These are phyloP conservation scores for Takifugu flavidus DNA, from an alignment of 2,113 vertebrate genomes.

Conservation along the genomic window DNA sequence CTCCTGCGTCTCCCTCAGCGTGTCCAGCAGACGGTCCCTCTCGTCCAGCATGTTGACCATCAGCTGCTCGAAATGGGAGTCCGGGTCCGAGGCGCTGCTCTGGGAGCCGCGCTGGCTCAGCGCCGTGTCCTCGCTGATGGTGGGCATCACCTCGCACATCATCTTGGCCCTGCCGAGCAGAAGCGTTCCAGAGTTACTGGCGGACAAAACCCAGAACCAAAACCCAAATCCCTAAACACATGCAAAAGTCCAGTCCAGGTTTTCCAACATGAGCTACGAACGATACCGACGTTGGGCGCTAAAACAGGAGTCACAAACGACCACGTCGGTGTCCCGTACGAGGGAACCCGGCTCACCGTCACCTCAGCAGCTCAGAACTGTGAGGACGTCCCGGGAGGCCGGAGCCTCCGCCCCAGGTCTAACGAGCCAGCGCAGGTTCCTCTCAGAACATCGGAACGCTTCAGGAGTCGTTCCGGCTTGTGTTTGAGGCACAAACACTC, in stretches of 20 bases:
- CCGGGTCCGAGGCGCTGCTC: constrained; percentile 93
- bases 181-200: too few relatives aligned
- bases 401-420: constrained; percentile 62
- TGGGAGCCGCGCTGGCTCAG: constrained; percentile 97
- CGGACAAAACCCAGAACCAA: too few relatives aligned
- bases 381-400: constrained; percentile 54
- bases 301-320: too few relatives aligned
- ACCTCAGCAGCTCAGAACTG: constrained; percentile 42
- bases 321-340: too few relatives aligned
- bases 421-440: constrained; percentile 53
- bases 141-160: constrained; percentile 99
- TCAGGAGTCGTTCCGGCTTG: constrained; percentile 15
- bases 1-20: constrained; percentile 97
- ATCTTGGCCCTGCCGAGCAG: constrained; percentile 77
- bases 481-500: too few relatives aligned
- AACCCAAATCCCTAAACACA: too few relatives aligned
- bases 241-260: too few relatives aligned
- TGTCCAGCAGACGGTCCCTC: constrained; percentile 94
- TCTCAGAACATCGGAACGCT: constrained; percentile 11
- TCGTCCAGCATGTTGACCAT: constrained; percentile 99
- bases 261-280: too few relatives aligned
- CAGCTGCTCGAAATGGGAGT: constrained; percentile 98
- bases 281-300: too few relatives aligned
- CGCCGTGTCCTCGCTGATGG: constrained; percentile 98
- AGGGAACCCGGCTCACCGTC: constrained; percentile 38